These are phyloP conservation scores for Acanthopleura granulata DNA, from an alignment of 2,888 invertebrate species.

Conservation along the genomic window DNA sequence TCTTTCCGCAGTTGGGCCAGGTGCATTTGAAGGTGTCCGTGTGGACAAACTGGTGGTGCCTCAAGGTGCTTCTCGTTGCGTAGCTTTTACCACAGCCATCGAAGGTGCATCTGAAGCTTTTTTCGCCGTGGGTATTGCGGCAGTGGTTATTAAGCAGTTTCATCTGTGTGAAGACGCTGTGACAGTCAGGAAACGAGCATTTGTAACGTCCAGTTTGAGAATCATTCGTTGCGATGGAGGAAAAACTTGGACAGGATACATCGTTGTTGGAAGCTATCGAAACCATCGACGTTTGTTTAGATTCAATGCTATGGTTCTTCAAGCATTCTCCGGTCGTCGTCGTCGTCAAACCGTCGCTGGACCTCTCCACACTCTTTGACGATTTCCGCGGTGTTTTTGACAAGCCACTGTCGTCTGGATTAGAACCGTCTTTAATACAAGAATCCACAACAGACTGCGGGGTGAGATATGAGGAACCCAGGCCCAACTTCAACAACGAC, in stretches of 20 bases:
- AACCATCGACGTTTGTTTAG: no score
- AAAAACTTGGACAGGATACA: neutral
- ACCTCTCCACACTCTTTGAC: no score
- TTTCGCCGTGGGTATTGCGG: neutral
- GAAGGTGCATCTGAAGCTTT: conserved; percentile 15
- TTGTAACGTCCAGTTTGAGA: neutral
- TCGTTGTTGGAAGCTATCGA: neutral
- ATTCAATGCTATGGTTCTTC: no score
- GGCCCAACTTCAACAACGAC: no score
- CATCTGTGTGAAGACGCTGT: neutral
- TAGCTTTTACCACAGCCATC: conserved; percentile 21
- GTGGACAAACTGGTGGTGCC: conserved; percentile 24
- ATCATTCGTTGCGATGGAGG: neutral
- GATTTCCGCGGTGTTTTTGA: no score
- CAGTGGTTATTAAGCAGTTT: neutral
- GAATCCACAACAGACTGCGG: no score
- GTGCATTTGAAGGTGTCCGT: conserved; percentile 25
- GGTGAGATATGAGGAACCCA: no score
- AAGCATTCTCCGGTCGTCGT: no score
- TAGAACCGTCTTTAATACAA: no score
- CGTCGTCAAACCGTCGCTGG: no score
- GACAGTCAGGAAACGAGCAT: neutral
- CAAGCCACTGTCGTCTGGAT: no score
- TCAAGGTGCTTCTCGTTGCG: conserved; percentile 20
- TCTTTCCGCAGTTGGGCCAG: conserved; percentile 37